phyloP scores from a whole-genome alignment of 1,140 invertebrate genomes.

The Vanessa tameamea region DNA sequence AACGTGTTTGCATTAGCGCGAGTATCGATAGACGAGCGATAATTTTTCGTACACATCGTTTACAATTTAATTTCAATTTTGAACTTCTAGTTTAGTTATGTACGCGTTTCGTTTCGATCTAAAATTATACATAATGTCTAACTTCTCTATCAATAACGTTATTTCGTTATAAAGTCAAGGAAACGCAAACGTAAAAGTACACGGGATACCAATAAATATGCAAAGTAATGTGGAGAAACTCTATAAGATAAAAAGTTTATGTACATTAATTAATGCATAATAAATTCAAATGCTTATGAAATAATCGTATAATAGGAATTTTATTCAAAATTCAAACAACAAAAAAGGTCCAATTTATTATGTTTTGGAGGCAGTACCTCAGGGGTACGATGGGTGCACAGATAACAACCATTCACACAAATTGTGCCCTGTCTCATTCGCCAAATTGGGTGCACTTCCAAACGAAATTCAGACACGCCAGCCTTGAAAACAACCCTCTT shows the following conservation, averaged over 20 bases:
- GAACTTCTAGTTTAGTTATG: background rate
- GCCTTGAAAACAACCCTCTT: constrained; percentile 44
- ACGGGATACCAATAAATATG: no score
- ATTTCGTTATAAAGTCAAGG: no score
- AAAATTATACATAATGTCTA: background rate
- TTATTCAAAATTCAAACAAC: background rate
- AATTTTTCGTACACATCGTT: constrained; percentile 10
- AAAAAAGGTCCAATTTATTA: background rate
- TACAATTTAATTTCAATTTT: background rate
- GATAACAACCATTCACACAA: constrained; percentile 72
- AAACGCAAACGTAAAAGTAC: no score
- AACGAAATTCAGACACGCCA: constrained; percentile 61
- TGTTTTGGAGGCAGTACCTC: constrained; percentile 59
- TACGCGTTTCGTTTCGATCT: background rate
- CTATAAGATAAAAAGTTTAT: background rate
- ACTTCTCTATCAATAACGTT: background rate
- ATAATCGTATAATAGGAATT: background rate
- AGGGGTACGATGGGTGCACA: constrained; percentile 59
- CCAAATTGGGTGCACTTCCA: constrained; percentile 73
- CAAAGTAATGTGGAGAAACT: background rate
- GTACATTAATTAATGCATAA: background rate
- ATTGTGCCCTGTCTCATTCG: constrained; percentile 69
- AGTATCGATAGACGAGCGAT: constrained; percentile 24
- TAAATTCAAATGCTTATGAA: background rate
- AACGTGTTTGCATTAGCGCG: constrained; percentile 25